Percentiles rank a stretch among this genome's conserved stretches.
phyloP scores from a whole-genome alignment of 2,113 vertebrate species.

The Lamprologus ornatipinnis region DNA sequence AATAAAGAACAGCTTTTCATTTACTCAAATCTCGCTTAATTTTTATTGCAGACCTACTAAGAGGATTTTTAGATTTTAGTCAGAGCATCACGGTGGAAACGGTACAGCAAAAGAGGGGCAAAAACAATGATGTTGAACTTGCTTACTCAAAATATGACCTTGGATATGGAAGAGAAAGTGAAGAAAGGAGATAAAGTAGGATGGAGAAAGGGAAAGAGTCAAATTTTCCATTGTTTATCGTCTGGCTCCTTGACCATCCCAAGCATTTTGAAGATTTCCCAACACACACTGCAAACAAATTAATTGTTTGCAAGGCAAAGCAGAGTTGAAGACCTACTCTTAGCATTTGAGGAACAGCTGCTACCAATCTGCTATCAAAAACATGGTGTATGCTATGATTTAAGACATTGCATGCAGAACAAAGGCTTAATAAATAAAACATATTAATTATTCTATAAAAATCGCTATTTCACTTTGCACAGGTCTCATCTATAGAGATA shows the following conservation, averaged over 20 bases:
- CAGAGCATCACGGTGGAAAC: background rate
- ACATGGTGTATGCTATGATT: background rate
- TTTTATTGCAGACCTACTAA: background rate
- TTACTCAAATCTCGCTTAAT: background rate
- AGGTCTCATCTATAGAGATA: background rate
- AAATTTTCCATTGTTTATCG: background rate
- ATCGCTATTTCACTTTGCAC: background rate
- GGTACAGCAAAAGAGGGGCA: background rate
- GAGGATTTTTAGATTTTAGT: background rate
- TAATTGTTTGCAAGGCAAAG: conserved; percentile 23
- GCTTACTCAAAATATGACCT: background rate
- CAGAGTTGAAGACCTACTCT: background rate
- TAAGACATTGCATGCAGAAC: background rate
- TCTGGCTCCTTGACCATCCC: background rate
- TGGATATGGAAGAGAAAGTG: background rate
- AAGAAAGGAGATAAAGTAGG: background rate
- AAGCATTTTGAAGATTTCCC: background rate
- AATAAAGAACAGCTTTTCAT: background rate
- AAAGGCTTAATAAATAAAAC: background rate
- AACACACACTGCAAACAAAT: background rate
- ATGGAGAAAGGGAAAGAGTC: background rate
- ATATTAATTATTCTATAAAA: background rate
- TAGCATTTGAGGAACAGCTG: background rate
- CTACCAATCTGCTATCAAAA: background rate
- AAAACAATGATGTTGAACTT: background rate